Conservation (phyloP, 2,113 vertebrate species). For the Chlorodrepanis virens region DNA sequence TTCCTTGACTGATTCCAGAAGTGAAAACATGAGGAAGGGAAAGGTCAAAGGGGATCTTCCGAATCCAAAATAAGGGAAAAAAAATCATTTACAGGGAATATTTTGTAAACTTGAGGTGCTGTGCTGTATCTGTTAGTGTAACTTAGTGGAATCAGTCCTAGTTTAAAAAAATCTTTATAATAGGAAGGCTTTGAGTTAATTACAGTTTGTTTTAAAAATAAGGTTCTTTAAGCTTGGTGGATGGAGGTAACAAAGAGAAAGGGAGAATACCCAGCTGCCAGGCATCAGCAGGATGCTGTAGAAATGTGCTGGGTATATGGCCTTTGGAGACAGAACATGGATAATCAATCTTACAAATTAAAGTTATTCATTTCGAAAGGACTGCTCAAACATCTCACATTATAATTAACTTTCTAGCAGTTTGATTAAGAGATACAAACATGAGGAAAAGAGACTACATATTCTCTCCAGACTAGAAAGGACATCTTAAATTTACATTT, state of each 20-base stretch:
- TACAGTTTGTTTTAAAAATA: neutral
- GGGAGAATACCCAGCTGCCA: neutral
- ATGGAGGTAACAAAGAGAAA: neutral
- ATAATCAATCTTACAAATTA: neutral
- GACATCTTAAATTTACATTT: neutral
- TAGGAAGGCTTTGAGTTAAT: neutral
- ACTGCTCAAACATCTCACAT: neutral
- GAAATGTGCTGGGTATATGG: neutral
- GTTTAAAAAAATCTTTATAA: neutral
- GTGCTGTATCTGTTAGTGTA: neutral
- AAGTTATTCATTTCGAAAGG: neutral
- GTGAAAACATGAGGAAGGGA: neutral
- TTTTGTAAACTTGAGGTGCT: neutral
- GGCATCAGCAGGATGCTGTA: neutral
- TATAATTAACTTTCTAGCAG: neutral
- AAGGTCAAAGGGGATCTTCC: neutral
- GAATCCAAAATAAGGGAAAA: neutral
- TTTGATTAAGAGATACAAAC: neutral
- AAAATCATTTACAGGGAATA: fast-evolving
- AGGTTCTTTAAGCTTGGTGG: neutral
- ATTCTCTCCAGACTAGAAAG: neutral
- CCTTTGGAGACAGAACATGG: neutral
- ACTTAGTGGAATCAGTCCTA: neutral
- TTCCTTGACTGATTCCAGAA: neutral
- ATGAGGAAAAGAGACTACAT: neutral